phyloP scores from a whole-genome alignment of 2,113 vertebrate species.

The Kryptolebias marmoratus region DNA sequence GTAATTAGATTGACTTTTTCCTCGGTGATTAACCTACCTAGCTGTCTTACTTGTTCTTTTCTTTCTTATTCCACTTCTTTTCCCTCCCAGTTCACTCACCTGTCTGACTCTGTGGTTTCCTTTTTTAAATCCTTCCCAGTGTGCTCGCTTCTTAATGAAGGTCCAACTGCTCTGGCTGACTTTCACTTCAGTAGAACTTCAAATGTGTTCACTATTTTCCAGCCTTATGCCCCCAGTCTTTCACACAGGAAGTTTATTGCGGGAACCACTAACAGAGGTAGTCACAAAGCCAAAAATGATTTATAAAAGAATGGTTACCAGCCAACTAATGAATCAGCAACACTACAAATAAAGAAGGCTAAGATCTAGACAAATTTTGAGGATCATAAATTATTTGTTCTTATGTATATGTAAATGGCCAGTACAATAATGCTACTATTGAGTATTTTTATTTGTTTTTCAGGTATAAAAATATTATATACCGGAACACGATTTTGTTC shows the following conservation, averaged over 20 bases:
- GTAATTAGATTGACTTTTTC: constrained; percentile 8
- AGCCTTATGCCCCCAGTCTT: too few species aligned
- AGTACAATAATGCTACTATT: background rate
- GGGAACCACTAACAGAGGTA: background rate
- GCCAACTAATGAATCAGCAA: background rate
- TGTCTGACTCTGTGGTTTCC: constrained; percentile 10
- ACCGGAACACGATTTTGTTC: background rate
- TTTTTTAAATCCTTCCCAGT: background rate
- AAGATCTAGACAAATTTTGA: too few species aligned
- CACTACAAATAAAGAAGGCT: background rate
- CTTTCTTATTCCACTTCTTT: background rate
- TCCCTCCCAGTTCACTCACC: background rate
- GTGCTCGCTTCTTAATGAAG: constrained; percentile 18
- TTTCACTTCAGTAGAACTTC: background rate
- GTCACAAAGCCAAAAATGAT: background rate
- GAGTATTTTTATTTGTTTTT: background rate
- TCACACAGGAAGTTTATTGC: background rate
- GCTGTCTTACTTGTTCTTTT: constrained; percentile 2
- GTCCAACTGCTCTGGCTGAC: background rate
- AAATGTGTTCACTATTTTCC: background rate
- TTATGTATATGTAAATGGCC: too few species aligned
- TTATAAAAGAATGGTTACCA: background rate
- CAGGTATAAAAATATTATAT: background rate
- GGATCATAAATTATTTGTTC: too few species aligned
- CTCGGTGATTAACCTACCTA: background rate